Evolutionary conservation across 2,797 vertebrate species (phyloP).

Genomic region (Anas bahamensis): DNA sequence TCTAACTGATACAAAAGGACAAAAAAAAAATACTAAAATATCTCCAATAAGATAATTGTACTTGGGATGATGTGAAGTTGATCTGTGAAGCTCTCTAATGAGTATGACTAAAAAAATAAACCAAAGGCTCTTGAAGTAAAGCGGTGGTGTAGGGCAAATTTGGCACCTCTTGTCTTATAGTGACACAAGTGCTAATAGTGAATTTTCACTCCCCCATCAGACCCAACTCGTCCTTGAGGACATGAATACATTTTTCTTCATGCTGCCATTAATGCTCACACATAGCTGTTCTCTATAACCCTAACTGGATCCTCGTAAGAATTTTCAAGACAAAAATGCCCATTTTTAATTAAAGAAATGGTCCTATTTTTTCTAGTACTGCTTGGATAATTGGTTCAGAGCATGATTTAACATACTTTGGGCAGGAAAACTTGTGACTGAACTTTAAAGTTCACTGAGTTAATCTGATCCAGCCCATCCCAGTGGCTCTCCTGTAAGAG

Average conservation of each 20-base stretch:
- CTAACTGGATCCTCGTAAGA: neutral
- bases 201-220: neutral
- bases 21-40: neutral
- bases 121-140: neutral
- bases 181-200: neutral
- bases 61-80: neutral
- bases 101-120: neutral
- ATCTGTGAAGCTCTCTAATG: neutral
- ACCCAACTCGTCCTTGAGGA: neutral
- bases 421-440: neutral
- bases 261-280: neutral
- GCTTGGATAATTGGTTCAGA: neutral
- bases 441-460: neutral
- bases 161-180: neutral
- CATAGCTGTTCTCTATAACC: too few relatives aligned
- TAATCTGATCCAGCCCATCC: neutral
- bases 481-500: neutral
- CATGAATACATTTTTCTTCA: neutral
- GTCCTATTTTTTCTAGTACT: neutral
- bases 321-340: neutral
- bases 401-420: neutral
- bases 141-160: neutral
- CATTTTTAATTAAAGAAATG: neutral
- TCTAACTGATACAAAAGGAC: neutral
- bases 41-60: neutral